These are phyloP conservation scores for Agrochola litura DNA, from an alignment of 2,888 invertebrate genomes.

Conservation along the genomic window DNA sequence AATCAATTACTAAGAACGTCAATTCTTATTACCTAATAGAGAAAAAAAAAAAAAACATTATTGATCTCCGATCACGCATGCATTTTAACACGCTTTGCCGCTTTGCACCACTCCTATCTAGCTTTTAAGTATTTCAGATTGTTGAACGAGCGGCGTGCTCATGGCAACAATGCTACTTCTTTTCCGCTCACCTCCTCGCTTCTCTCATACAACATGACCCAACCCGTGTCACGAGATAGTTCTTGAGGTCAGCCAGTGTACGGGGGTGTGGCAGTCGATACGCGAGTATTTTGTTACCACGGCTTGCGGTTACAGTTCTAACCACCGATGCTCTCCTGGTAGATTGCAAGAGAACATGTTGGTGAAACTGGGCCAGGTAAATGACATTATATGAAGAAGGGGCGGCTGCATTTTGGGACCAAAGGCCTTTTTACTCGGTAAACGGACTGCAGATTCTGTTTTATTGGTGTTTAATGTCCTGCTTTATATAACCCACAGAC, in stretches of 20 bases:
- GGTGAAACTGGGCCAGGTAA: constrained; percentile 1
- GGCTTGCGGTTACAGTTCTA: constrained; percentile 30
- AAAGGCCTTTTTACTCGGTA: neutral
- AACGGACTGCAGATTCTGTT: neutral
- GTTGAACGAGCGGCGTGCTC: neutral
- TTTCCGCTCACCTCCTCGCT: constrained; percentile 9
- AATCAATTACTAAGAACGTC: too few relatives aligned
- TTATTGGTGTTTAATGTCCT: neutral
- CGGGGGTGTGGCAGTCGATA: constrained; percentile 71
- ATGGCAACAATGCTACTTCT: neutral
- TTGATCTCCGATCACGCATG: too few relatives aligned
- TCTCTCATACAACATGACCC: constrained; percentile 34
- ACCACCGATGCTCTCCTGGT: constrained; percentile 43
- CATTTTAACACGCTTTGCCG: too few relatives aligned
- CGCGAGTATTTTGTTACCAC: constrained; percentile 54
- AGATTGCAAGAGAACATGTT: constrained; percentile 11
- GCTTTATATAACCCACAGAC: neutral
- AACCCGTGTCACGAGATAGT: constrained; percentile 58
- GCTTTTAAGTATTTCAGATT: too few relatives aligned
- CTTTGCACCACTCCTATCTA: neutral
- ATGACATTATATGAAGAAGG: neutral
- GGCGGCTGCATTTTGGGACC: neutral
- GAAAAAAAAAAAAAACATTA: too few relatives aligned
- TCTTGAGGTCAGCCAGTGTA: constrained; percentile 67
- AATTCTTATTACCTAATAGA: too few relatives aligned